phyloP scores from a whole-genome alignment of 2,888 invertebrate genomes.

The Torymus aiolomorphi region DNA sequence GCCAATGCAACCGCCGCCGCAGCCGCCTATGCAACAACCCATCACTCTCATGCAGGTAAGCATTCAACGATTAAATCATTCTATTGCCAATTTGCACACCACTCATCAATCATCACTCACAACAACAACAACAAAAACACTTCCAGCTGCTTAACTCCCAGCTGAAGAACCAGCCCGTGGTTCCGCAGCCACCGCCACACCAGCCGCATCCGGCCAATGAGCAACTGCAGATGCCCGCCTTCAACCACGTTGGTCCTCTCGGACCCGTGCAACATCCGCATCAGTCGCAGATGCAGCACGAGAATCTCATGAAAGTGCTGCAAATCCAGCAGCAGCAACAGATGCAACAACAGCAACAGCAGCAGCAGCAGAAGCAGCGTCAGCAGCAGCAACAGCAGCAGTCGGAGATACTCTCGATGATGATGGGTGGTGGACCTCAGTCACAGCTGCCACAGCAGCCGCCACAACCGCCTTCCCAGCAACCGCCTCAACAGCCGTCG shows the following conservation, averaged over 20 bases:
- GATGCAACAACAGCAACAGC: constrained; percentile 71
- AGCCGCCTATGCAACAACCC: constrained; percentile 61
- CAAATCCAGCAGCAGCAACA: constrained; percentile 76
- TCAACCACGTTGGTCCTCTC: constrained; percentile 71
- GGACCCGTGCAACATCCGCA: constrained; percentile 73
- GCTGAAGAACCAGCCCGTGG: constrained; percentile 61
- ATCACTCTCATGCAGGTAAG: constrained; percentile 76
- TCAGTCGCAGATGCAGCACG: constrained; percentile 74
- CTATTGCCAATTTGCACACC: neutral
- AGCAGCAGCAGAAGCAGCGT: constrained; percentile 72
- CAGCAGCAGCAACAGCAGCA: constrained; percentile 67
- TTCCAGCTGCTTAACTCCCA: constrained; percentile 69
- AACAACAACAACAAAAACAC: constrained; percentile 2
- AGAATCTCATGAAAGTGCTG: constrained; percentile 76
- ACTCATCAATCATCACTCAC: neutral
- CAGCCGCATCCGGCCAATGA: constrained; percentile 36
- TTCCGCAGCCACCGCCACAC: constrained; percentile 59
- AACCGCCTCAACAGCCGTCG: constrained; percentile 74
- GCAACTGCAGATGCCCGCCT: constrained; percentile 64
- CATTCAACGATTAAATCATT: constrained; percentile 14
- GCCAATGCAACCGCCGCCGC: constrained; percentile 76
- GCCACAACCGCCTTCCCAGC: constrained; percentile 21
- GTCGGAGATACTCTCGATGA: constrained; percentile 78
- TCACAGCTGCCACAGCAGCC: constrained; percentile 40
- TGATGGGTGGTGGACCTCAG: constrained; percentile 77